A percentile compares a stretch with the other conserved stretches of the same genome.
These are phyloP conservation scores for Calephelis virginiensis DNA, from an alignment of 1,140 invertebrate genomes.

Conservation along the genomic window DNA sequence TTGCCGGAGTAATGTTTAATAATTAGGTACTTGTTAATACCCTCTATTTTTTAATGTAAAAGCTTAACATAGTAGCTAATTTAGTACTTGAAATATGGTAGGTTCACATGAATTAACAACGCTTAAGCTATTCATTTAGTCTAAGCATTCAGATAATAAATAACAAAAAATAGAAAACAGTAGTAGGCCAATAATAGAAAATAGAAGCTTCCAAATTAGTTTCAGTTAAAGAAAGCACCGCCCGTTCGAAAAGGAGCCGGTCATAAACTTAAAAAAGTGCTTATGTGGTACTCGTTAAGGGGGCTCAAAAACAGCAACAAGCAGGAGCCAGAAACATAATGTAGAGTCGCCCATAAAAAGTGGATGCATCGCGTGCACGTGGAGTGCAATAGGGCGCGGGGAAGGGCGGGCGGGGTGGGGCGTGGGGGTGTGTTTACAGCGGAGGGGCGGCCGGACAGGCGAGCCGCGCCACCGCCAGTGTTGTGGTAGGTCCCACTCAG, in stretches of 20 bases:
- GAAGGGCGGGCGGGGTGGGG: constrained; percentile 45
- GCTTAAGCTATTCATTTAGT: too few relatives aligned
- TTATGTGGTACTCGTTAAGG: constrained; percentile 65
- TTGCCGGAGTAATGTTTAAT: too few relatives aligned
- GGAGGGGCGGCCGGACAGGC: constrained; percentile 65
- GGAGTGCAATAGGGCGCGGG: constrained; percentile 53
- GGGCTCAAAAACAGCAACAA: constrained; percentile 63
- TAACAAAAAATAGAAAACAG: constrained; percentile 22
- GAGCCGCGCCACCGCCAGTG: constrained; percentile 59
- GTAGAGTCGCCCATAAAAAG: constrained; percentile 72
- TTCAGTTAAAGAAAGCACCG: constrained; percentile 54
- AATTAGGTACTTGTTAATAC: too few relatives aligned
- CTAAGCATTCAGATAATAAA: not conserved
- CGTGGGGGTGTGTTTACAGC: constrained; percentile 69
- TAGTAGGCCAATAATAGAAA: constrained; percentile 22
- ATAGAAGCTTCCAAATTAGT: constrained; percentile 49
- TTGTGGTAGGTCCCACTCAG: constrained; percentile 76
- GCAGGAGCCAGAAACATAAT: constrained; percentile 65
- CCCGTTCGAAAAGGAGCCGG: constrained; percentile 53
- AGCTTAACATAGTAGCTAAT: too few relatives aligned
- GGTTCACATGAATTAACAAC: too few relatives aligned
- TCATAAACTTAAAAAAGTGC: constrained; percentile 73
- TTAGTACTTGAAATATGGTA: too few relatives aligned
- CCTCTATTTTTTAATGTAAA: too few relatives aligned
- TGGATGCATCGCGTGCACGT: constrained; percentile 74